phyloP scores from a whole-genome alignment of 2,888 invertebrate species.

The Erebia ligea region DNA sequence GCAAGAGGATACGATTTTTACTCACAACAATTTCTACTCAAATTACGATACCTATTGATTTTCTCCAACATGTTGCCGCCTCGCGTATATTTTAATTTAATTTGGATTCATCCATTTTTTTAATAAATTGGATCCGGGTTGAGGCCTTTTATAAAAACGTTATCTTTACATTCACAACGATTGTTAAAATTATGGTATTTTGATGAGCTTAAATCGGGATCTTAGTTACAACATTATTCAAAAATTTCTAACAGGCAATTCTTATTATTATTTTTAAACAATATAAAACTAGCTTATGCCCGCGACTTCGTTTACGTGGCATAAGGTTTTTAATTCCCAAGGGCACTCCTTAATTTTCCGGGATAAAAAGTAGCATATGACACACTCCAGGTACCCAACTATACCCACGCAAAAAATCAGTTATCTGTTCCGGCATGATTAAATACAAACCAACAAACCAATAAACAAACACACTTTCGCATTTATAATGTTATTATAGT shows the following conservation, averaged over 20 bases:
- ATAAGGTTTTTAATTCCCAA: no score
- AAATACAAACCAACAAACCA: no score
- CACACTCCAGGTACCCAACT: no score
- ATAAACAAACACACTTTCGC: no score
- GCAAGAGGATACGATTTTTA: conserved; percentile 25
- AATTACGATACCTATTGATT: conserved; percentile 37
- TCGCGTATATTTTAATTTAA: conserved; percentile 45
- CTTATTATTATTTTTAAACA: background rate
- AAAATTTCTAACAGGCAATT: background rate
- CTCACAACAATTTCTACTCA: conserved; percentile 24
- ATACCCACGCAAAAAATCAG: no score
- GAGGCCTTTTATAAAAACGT: conserved; percentile 44
- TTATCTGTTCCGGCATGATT: no score
- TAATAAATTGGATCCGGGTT: conserved; percentile 47
- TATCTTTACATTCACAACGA: conserved; percentile 42
- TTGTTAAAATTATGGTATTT: conserved; percentile 26
- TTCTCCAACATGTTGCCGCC: conserved; percentile 34
- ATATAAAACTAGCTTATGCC: no score
- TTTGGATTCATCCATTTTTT: conserved; percentile 46
- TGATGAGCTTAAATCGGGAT: conserved; percentile 5
- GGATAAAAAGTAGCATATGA: no score
- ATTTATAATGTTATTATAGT: no score
- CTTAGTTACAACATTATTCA: conserved; percentile 8
- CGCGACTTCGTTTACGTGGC: no score
- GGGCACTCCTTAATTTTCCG: no score